phyloP scores from a whole-genome alignment of 2,797 vertebrate species.

The Agapornis canus region DNA sequence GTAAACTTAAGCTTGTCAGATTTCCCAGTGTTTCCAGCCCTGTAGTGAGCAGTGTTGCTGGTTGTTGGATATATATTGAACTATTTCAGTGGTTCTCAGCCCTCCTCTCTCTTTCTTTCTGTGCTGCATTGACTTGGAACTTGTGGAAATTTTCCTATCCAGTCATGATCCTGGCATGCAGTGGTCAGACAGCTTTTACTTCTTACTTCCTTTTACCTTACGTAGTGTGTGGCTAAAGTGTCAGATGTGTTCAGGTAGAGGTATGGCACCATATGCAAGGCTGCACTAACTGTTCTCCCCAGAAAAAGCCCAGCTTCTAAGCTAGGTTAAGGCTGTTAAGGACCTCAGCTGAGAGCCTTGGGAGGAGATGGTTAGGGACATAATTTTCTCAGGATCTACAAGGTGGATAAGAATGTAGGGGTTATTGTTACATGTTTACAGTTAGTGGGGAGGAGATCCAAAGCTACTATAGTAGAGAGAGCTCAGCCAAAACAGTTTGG shows the following conservation, averaged over 20 bases:
- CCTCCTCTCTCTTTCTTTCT: not conserved
- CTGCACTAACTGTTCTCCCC: not conserved
- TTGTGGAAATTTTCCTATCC: not conserved
- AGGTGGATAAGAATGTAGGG: not conserved
- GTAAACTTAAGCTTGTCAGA: not conserved
- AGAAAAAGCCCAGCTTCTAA: not conserved
- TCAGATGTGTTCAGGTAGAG: not conserved
- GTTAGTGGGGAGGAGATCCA: not conserved
- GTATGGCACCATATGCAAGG: not conserved
- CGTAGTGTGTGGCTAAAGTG: not conserved
- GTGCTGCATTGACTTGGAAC: not conserved
- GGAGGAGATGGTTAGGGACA: not conserved
- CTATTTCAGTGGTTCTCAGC: not conserved
- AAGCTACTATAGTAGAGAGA: not conserved
- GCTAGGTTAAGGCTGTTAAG: not conserved
- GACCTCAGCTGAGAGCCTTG: not conserved
- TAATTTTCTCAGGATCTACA: not conserved
- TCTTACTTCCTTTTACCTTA: not conserved
- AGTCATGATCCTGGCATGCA: not conserved
- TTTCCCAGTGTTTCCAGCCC: not conserved
- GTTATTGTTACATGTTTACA: not conserved
- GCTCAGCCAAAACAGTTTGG: not conserved
- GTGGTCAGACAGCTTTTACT: not conserved
- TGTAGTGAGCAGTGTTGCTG: not conserved
- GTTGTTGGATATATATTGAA: not conserved